Evolutionary conservation across 2,888 invertebrate genomes (phyloP), one percentile per base, ranked within the genome.

Genomic region (Lissocephala sabroskyi): DNA sequence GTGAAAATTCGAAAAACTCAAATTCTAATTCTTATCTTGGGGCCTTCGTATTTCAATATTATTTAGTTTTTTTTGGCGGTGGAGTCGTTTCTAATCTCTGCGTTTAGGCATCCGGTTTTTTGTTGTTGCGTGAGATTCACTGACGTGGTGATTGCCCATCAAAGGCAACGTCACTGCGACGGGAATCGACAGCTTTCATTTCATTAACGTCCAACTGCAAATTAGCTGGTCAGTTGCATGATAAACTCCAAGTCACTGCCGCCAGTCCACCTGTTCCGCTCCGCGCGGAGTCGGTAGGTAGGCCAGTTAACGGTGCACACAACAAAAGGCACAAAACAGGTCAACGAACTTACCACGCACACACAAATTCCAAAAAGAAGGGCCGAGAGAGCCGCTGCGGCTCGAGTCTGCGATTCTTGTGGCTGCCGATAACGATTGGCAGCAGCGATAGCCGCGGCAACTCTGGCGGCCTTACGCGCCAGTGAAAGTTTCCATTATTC

Each of bases 111-210:
- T 37, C 37, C 37, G 37, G 37, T 37, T 37, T 18, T n/a, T 18
- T 42, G 39, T 57, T 63, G 55, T 59, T 42, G 48, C 26, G 59
- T 76, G 74, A 73, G 74, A 77, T 76, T 65, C 64, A 45, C 54
- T n/a, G n/a, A n/a, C n/a, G n/a, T n/a, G n/a, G n/a, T n/a, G n/a
- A n/a, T n/a, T n/a, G n/a, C n/a, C n/a, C n/a, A n/a, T n/a, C 11
- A 17, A 13, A 9, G 16, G 10, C 13, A 43, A 23, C 13, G 29
- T 40, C n/a, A 14, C n/a, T n/a, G n/a, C n/a, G n/a, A n/a, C n/a
- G n/a, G n/a, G n/a, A n/a, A n/a, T n/a, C n/a, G n/a, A n/a, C n/a
- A 41, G 45, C 14, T 60, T 51, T 53, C 47, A 50, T 51, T 46
- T 49, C 37, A 57, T 68, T 68, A 68, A 55, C 68, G 32, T 36